Conservation (phyloP, 2,113 vertebrate genomes). For the Hemichromis elongatus region DNA sequence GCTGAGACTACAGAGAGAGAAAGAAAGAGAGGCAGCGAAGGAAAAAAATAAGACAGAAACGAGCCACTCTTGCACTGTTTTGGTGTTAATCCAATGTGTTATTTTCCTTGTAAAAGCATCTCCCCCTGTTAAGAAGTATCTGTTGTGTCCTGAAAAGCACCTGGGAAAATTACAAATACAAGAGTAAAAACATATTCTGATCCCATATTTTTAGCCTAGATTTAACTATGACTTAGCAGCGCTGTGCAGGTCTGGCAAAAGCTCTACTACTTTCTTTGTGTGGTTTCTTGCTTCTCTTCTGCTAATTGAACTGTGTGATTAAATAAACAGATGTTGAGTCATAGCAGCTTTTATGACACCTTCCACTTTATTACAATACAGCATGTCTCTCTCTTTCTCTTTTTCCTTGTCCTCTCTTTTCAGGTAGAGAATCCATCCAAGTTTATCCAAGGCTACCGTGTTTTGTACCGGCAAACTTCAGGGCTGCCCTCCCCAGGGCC, state of each 20-base stretch:
- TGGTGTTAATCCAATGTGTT: conserved; percentile 83
- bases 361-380: neutral
- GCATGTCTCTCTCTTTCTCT: neutral
- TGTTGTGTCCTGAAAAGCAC: conserved; percentile 69
- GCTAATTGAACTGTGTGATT: conserved; percentile 16
- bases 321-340: conserved; percentile 19
- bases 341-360: neutral
- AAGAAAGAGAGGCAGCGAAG: conserved; percentile 33
- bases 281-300: neutral
- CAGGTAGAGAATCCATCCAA: conserved; percentile 93
- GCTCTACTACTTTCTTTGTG: neutral
- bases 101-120: conserved; percentile 85
- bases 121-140: conserved; percentile 79
- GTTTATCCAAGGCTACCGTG: conserved; percentile 92
- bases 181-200: neutral
- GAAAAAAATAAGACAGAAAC: conserved; percentile 20
- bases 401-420: neutral
- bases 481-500: conserved; percentile 78
- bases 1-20: conserved; percentile 67
- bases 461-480: conserved; percentile 88
- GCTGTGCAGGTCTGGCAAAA: neutral
- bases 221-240: neutral
- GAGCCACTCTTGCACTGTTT: conserved; percentile 74
- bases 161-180: conserved; percentile 50
- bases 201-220: neutral